phyloP scores from a whole-genome alignment of 92 coral and sea anemone genomes.

The Galaxea fascicularis region DNA sequence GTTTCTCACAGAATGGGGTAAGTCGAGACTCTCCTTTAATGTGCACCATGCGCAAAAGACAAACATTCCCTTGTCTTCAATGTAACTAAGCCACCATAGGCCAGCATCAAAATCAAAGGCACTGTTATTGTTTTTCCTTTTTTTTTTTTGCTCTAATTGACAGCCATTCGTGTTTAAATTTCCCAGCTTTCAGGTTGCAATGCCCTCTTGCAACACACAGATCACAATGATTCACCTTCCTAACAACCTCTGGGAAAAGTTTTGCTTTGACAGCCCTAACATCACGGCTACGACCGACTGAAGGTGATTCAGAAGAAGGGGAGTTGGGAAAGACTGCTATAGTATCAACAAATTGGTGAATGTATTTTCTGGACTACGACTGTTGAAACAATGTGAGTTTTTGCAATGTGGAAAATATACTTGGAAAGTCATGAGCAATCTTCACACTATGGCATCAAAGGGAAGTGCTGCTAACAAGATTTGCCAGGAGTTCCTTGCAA shows the following conservation, averaged over 20 bases:
- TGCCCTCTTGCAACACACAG: conserved; percentile 8
- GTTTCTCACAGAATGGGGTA: conserved; percentile 43
- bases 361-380: no score
- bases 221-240: conserved; percentile 26
- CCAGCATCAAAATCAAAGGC: conserved; percentile 26
- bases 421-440: no score
- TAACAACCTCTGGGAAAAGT: not conserved
- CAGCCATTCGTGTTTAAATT: conserved; percentile 65
- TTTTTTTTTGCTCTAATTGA: conserved; percentile 48
- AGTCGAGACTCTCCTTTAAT: conserved; percentile 43
- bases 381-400: no score
- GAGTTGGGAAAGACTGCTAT: no score
- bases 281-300: no score
- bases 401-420: no score
- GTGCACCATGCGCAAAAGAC: conserved; percentile 58
- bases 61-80: conserved; percentile 48
- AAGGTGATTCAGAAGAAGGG: no score
- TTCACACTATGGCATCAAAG: no score
- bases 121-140: conserved; percentile 17
- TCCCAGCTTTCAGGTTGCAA: not conserved
- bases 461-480: no score
- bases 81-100: conserved; percentile 50
- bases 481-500: no score
- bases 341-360: no score
- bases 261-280: not conserved